Percentiles rank a stretch among this genome's conserved stretches.
These are phyloP conservation scores for Masnerella sp. DNA, from an alignment of 2,888 invertebrate genomes.

Conservation along the genomic window DNA sequence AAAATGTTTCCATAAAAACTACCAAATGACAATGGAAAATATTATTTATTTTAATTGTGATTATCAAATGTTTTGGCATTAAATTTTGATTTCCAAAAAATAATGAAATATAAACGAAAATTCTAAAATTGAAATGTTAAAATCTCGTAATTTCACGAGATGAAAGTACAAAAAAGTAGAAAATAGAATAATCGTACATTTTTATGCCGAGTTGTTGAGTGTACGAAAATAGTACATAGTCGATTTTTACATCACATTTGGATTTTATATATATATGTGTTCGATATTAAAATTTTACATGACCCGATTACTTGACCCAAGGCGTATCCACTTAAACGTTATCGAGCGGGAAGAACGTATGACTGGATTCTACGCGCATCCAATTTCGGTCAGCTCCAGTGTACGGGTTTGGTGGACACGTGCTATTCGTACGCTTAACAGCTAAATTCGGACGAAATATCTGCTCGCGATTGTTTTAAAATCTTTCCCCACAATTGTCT, in stretches of 20 bases:
- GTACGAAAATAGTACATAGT: no score
- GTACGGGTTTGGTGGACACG: constrained; percentile 41
- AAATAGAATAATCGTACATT: no score
- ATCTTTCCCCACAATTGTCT: not conserved
- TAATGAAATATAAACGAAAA: no score
- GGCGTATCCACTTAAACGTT: constrained; percentile 58
- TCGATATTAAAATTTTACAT: constrained; percentile 50
- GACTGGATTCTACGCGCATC: constrained; percentile 56
- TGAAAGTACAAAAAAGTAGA: no score
- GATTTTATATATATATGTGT: constrained; percentile 32
- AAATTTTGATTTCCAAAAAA: no score
- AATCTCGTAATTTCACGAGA: no score
- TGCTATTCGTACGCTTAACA: constrained; percentile 45
- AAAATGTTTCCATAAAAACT: no score
- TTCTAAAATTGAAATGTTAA: no score
- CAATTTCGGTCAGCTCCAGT: constrained; percentile 47
- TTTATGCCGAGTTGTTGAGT: no score
- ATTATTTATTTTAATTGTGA: no score
- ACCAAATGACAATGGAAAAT: no score
- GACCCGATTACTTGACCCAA: constrained; percentile 59
- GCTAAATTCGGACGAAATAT: constrained; percentile 32
- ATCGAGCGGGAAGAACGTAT: constrained; percentile 58
- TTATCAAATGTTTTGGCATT: no score
- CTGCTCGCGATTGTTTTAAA: constrained; percentile 17
- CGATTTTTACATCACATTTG: constrained; percentile 18